A percentile compares a stretch with the other conserved stretches of the same genome.
Conservation (phyloP, 2,888 invertebrate genomes). For the Amaurobius ferox region DNA sequence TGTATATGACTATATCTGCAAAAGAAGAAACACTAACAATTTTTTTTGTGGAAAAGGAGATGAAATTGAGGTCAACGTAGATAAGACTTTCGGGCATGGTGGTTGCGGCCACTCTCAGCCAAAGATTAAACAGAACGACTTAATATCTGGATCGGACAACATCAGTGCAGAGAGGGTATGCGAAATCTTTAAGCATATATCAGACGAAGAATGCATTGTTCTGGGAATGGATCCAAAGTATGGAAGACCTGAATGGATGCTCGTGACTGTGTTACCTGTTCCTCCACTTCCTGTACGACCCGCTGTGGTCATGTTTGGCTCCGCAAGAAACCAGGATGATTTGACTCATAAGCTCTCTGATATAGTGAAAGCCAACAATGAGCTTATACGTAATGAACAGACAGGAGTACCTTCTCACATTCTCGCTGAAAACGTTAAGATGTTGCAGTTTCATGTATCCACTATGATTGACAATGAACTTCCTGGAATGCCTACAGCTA, state of each 20-base stretch:
- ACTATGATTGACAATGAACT: constrained; percentile 99
- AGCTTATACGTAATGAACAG: constrained; percentile 94
- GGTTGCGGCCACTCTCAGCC: constrained; percentile 99
- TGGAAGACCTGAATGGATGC: constrained; percentile 99
- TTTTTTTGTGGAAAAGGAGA: constrained; percentile 99
- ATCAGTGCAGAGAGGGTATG: constrained; percentile 97
- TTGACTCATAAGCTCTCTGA: constrained; percentile 99
- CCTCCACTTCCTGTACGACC: constrained; percentile 97
- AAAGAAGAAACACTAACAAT: constrained; percentile 96
- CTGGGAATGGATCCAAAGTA: constrained; percentile 97
- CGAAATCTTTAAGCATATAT: constrained; percentile 96
- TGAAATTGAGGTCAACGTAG: constrained; percentile 87
- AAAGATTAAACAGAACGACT: constrained; percentile 89
- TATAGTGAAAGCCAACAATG: constrained; percentile 98
- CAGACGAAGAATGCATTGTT: constrained; percentile 96
- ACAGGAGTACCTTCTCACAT: constrained; percentile 98
- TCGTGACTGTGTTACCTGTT: constrained; percentile 96
- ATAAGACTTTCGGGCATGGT: constrained; percentile 83
- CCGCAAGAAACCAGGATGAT: constrained; percentile 98
- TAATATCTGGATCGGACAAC: constrained; percentile 99
- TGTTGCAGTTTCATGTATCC: constrained; percentile 98
- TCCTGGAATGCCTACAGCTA: constrained; percentile 96
- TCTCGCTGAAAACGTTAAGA: constrained; percentile 95
- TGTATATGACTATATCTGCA: constrained; percentile 97
- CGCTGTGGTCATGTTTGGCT: constrained; percentile 99